Base-by-base conservation (phyloP, 2,888 invertebrate genomes). In the Biston stratarius region DNA sequence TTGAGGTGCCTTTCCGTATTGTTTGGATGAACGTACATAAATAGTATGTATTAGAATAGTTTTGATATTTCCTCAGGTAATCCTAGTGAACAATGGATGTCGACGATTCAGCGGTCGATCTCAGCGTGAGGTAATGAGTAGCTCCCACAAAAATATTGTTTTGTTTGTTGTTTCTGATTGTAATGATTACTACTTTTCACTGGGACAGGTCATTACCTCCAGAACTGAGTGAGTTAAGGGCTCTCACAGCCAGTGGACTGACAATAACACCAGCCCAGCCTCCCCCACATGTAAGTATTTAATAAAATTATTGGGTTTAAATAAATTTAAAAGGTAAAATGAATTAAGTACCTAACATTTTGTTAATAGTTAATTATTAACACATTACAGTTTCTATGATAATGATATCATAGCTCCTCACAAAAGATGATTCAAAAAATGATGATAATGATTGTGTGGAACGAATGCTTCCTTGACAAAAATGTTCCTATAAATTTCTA, bases 61-160 rank as follows among this genome's bases (percentile, higher is more conserved):
- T 82, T 81, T 81, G 70, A 70, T 79, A 77, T 77, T 79, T 76
- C 64, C 65, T 78, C 78, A 74, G 74, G 76, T 83, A 79, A 80
- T 82, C 88, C 68, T 84, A 85, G 86, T 73, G 72, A 77, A 96
- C 96, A 94, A 98, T 98, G 97, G 97, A 98, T 91, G 96, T 97
- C 87, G 97, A 97, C 94, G 97, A 98, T 88, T 95, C 96, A 84
- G 97, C 97, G 77, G 97, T 98, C 82, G 98, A 98, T 95, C 95
- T 98, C 82, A 98, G 97, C 92, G 95, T 97, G 85, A 96, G 96
- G 97, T 97, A 94, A 94, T 71, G 68, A 58, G 15, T 24, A 55
- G 47, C 71, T 68, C 61, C 64, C 64, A 56, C 55, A 44, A 12
- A 59, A 70, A 36, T 44, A 12, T 45, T 36, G 63, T 67, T 10